Conservation (phyloP, 2,113 vertebrate genomes). For the Cochlearius cochlearius region DNA sequence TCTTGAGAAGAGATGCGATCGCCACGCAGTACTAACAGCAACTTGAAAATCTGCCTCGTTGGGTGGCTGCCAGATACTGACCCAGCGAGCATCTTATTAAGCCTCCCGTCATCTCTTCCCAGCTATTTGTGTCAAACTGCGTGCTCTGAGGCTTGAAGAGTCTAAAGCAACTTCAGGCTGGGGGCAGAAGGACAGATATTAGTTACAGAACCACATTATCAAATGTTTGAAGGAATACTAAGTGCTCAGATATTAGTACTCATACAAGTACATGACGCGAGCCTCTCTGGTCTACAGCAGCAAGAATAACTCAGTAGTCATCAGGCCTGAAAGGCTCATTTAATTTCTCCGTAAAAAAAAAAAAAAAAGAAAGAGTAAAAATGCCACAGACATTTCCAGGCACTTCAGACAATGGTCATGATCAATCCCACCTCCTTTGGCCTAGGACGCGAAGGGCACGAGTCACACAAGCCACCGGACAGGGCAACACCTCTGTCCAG, state of each 20-base stretch:
- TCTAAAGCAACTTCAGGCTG: neutral
- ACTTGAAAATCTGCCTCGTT: neutral
- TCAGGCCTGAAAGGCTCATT: neutral
- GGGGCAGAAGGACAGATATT: neutral
- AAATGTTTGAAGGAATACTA: neutral
- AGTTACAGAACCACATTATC: neutral
- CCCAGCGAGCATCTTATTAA: neutral
- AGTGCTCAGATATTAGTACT: neutral
- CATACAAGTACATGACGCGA: neutral
- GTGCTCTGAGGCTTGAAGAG: neutral
- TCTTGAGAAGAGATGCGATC: neutral
- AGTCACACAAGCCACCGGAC: neutral
- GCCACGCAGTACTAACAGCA: neutral
- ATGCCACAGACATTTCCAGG: neutral
- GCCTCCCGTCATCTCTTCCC: neutral
- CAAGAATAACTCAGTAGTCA: neutral
- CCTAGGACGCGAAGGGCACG: accelerated
- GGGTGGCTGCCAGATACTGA: neutral
- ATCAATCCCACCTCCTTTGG: neutral
- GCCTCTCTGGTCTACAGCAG: neutral
- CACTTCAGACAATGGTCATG: neutral
- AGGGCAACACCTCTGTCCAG: neutral
- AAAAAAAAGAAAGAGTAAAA: neutral
- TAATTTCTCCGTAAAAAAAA: neutral
- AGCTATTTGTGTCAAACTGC: neutral